Conservation (phyloP, 2,113 vertebrate genomes). For the Gobio gobio region DNA sequence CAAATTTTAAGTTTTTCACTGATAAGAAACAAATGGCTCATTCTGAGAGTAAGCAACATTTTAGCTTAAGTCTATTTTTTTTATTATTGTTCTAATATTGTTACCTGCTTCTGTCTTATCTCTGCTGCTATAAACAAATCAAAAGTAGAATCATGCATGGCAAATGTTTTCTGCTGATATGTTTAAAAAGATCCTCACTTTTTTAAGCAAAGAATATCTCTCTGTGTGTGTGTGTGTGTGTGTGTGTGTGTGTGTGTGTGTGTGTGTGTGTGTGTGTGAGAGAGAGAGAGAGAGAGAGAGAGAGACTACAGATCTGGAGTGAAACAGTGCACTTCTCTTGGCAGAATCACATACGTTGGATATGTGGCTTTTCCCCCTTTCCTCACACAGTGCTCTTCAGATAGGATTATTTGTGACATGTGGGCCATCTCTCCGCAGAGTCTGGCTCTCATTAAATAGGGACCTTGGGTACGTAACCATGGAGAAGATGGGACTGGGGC, state of each 20-base stretch:
- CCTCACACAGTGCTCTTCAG: conserved; percentile 36
- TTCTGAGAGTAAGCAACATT: no score
- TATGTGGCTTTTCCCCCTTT: conserved; percentile 30
- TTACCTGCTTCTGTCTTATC: neutral
- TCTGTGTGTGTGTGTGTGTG: neutral
- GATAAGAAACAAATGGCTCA: no score
- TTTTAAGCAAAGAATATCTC: neutral
- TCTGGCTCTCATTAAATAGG: conserved; percentile 58
- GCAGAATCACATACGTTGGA: conserved; percentile 22
- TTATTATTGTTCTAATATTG: neutral
- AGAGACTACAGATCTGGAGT: neutral
- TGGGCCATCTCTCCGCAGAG: conserved; percentile 35
- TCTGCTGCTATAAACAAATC: neutral
- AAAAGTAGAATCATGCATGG: neutral
- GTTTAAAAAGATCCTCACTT: neutral
- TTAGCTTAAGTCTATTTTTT: neutral
- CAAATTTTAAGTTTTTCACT: no score
- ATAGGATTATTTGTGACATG: conserved; percentile 47
- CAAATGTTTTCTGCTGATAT: conserved; percentile 17
- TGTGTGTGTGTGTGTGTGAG: no score
- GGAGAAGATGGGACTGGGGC: conserved; percentile 53
- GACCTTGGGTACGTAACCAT: conserved; percentile 57
- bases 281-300: neutral
- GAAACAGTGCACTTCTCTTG: conserved; percentile 21
- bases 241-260: neutral